Percentiles rank a stretch among this genome's conserved stretches.
These are phyloP conservation scores for Euwallacea similis DNA, from an alignment of 1,140 invertebrate genomes.

Conservation along the genomic window DNA sequence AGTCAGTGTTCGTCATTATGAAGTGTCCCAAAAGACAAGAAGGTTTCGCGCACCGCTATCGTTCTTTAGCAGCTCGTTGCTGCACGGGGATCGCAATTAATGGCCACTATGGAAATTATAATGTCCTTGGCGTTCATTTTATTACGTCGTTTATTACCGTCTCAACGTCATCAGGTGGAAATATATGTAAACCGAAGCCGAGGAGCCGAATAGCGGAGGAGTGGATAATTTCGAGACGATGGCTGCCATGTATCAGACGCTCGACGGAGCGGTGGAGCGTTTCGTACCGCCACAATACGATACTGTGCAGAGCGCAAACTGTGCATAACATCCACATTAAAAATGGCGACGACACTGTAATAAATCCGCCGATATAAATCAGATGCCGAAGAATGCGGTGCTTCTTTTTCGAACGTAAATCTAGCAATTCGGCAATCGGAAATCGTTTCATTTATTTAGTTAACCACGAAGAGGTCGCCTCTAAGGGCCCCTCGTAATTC, in stretches of 20 bases:
- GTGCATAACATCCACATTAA: conserved; percentile 36
- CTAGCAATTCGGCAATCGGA: too few relatives aligned
- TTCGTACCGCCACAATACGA: conserved; percentile 32
- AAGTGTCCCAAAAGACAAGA: too few relatives aligned
- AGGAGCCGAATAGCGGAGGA: conserved; percentile 15
- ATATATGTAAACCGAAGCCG: conserved; percentile 24
- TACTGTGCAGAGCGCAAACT: conserved; percentile 34
- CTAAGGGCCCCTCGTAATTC: conserved; percentile 34
- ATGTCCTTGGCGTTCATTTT: conserved; percentile 9
- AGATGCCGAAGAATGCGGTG: not conserved
- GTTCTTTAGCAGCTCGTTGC: too few relatives aligned
- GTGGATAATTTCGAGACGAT: conserved; percentile 31
- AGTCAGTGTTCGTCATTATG: too few relatives aligned
- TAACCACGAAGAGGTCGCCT: too few relatives aligned
- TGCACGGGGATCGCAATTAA: conserved; percentile 3
- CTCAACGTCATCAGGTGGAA: conserved; percentile 22
- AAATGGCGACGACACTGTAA: conserved; percentile 34
- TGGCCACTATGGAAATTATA: conserved; percentile 8
- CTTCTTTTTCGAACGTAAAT: too few relatives aligned
- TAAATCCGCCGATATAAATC: conserved; percentile 28
- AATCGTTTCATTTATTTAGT: too few relatives aligned
- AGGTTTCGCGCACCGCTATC: too few relatives aligned
- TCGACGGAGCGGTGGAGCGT: conserved; percentile 29
- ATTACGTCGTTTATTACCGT: conserved; percentile 20
- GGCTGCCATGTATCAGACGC: conserved; percentile 33